A percentile compares a stretch with the other conserved stretches of the same genome.
Evolutionary conservation across 53 echinoderm and acorn worm genomes (phyloP).

Genomic region (Arbacia lixula): DNA sequence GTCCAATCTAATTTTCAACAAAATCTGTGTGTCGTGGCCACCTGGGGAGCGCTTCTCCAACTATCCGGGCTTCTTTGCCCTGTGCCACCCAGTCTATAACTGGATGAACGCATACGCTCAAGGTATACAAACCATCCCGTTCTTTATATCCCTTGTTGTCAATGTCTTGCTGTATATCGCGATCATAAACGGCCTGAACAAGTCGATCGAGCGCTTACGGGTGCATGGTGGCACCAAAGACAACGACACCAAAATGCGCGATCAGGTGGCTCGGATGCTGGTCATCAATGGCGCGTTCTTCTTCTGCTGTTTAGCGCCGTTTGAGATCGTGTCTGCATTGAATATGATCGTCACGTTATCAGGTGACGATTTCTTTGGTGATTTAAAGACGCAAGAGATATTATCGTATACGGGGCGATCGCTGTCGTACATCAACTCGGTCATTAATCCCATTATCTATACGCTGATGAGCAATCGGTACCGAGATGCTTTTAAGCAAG

Average conservation of each 20-base stretch:
- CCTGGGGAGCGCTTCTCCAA: slow-evolving; percentile 31
- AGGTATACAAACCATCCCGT: slow-evolving; percentile 81
- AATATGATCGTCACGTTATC: slow-evolving; percentile 45
- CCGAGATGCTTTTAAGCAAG: slow-evolving; percentile 84
- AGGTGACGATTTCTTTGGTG: slow-evolving; percentile 29
- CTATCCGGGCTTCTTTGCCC: slow-evolving; percentile 45
- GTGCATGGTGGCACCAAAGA: slow-evolving; percentile 65
- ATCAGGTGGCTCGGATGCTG: slow-evolving; percentile 71
- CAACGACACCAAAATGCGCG: slow-evolving; percentile 68
- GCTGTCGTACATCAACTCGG: slow-evolving; percentile 85
- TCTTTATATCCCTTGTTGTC: slow-evolving; percentile 74
- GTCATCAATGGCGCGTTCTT: slow-evolving; percentile 65
- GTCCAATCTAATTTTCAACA: slow-evolving; percentile 45
- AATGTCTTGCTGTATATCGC: slow-evolving; percentile 70
- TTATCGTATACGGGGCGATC: slow-evolving; percentile 67
- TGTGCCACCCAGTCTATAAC: slow-evolving; percentile 10
- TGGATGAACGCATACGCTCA: slow-evolving; percentile 66
- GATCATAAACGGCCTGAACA: slow-evolving; percentile 75
- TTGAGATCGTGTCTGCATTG: slow-evolving; percentile 62
- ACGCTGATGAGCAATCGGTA: slow-evolving; percentile 89
- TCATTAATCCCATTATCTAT: slow-evolving; percentile 91
- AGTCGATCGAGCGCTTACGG: slow-evolving; percentile 72
- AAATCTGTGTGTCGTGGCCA: slow-evolving; percentile 64
- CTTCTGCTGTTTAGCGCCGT: slow-evolving; percentile 65
- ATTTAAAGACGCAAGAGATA: slow-evolving; percentile 20